A percentile compares a stretch with the other conserved stretches of the same genome.
Conservation (phyloP, 2,888 invertebrate genomes). For the Macaria notata region DNA sequence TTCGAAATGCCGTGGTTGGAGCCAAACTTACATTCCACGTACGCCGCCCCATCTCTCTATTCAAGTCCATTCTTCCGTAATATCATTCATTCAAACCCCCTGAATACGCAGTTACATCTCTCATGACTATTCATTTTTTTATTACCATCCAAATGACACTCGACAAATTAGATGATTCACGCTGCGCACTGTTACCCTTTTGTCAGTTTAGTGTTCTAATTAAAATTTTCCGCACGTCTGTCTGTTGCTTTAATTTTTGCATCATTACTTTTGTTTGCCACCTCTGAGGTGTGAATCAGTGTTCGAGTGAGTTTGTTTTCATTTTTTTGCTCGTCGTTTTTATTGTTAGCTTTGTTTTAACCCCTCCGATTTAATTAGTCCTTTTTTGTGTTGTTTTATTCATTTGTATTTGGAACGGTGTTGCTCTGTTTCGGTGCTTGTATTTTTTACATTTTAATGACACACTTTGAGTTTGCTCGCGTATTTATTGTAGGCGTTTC, state of each 20-base stretch:
- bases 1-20: slow-evolving; percentile 35
- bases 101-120: slow-evolving; percentile 39
- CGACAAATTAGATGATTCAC: slow-evolving; percentile 71
- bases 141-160: slow-evolving; percentile 61
- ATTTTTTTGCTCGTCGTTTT: slow-evolving; percentile 46
- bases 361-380: slow-evolving; percentile 62
- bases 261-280: slow-evolving; percentile 70
- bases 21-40: slow-evolving; percentile 27
- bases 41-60: slow-evolving; percentile 43
- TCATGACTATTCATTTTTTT: slow-evolving; percentile 48
- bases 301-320: slow-evolving; percentile 42
- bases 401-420: slow-evolving; percentile 26
- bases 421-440: slow-evolving; percentile 19
- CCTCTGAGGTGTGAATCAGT: slow-evolving; percentile 75
- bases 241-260: slow-evolving; percentile 48
- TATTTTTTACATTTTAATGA: not conserved
- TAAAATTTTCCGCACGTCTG: slow-evolving; percentile 73
- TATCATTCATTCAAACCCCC: slow-evolving; percentile 57
- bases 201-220: slow-evolving; percentile 72
- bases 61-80: slow-evolving; percentile 58
- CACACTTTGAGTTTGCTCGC: no score
- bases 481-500: no score
- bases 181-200: slow-evolving; percentile 59
- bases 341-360: slow-evolving; percentile 49
- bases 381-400: slow-evolving; percentile 36